Conservation (phyloP, 2,797 vertebrate genomes). For the Malurus leucopterus region DNA sequence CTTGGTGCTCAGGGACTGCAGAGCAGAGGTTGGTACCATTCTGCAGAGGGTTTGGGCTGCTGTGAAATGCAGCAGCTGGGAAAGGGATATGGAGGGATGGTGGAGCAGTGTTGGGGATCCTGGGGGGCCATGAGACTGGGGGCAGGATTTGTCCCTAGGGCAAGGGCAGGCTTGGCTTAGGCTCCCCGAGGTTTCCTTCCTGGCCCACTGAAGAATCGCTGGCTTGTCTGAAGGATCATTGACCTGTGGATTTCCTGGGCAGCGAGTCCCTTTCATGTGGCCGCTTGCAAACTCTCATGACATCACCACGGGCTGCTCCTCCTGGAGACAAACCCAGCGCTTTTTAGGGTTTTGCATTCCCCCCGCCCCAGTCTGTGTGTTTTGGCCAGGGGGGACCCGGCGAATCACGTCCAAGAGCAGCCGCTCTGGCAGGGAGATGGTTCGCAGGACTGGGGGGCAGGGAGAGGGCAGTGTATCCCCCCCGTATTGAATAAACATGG, state of each 20-base stretch:
- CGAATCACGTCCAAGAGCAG: not conserved
- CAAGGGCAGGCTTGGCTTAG: not conserved
- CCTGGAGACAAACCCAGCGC: not conserved
- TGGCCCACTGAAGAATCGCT: not conserved
- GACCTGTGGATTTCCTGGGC: slow-evolving; percentile 54
- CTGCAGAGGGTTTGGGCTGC: not conserved
- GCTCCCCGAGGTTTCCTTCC: slow-evolving; percentile 13
- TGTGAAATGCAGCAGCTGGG: not conserved
- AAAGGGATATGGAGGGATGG: not conserved
- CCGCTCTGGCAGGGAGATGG: slow-evolving; percentile 1
- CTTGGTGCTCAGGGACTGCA: not conserved
- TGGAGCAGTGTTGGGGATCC: not conserved
- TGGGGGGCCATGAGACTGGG: not conserved
- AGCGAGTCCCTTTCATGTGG: slow-evolving; percentile 47
- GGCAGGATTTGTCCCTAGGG: not conserved
- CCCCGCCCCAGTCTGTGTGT: slow-evolving; percentile 16
- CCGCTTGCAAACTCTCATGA: slow-evolving; percentile 46
- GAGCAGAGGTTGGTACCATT: not conserved
- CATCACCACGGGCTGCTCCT: slow-evolving; percentile 48
- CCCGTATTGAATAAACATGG: slow-evolving; percentile 27
- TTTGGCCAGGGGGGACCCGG: slow-evolving; percentile 16
- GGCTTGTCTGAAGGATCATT: slow-evolving; percentile 23
- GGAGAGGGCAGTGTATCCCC: not conserved
- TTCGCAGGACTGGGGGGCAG: not conserved
- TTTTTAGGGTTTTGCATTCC: slow-evolving; percentile 52